A percentile compares a stretch with the other conserved stretches of the same genome.
phyloP scores from a whole-genome alignment of 2,888 invertebrate genomes.

The Limnephilus rhombicus region DNA sequence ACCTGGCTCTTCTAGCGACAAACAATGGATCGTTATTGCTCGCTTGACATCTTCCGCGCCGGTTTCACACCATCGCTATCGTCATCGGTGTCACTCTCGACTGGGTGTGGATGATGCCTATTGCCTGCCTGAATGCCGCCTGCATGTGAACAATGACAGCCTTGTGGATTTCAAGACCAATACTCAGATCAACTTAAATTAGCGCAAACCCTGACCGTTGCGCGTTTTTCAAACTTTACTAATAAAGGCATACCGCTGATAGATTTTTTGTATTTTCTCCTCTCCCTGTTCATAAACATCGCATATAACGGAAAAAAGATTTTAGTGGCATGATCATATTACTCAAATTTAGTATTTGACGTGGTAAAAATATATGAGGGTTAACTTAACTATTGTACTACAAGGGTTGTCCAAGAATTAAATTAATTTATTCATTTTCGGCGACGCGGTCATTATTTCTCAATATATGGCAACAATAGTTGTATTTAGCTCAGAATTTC shows the following conservation, averaged over 20 bases:
- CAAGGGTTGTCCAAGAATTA: too few relatives aligned
- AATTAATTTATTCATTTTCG: too few relatives aligned
- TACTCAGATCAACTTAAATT: background rate
- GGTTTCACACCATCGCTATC: slow-evolving; percentile 30
- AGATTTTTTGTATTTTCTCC: background rate
- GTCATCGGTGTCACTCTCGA: background rate
- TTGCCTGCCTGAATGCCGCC: background rate
- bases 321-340: background rate
- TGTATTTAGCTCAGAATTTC: too few relatives aligned
- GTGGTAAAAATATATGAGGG: background rate
- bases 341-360: background rate
- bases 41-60: slow-evolving; percentile 26
- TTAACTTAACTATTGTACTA: too few relatives aligned
- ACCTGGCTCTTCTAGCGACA: background rate
- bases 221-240: background rate
- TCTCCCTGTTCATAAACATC: background rate
- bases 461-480: too few relatives aligned
- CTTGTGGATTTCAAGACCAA: slow-evolving; percentile 2
- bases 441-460: too few relatives aligned
- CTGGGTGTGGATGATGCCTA: background rate
- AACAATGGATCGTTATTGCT: slow-evolving; percentile 42
- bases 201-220: background rate
- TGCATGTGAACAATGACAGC: slow-evolving; percentile 5
- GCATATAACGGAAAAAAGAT: too few relatives aligned
- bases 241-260: background rate